Evolutionary conservation across 2,797 vertebrate species (phyloP), one percentile per base, ranked within the genome.

Genomic region (Arrhamphus sclerolepis): DNA sequence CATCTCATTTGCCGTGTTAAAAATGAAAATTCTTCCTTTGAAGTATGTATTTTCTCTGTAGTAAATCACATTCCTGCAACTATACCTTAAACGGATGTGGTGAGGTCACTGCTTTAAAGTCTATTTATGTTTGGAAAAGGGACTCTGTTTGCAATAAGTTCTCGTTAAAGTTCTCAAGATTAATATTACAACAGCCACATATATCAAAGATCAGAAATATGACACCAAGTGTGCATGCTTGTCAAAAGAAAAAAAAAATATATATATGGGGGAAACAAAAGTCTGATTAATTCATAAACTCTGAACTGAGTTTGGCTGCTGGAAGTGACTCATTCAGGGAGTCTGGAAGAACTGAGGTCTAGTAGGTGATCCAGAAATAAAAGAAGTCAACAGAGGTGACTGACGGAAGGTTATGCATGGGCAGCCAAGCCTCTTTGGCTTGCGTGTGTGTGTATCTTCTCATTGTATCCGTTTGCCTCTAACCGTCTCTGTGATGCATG

Each of bases 261-360:
- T n/a, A n/a, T n/a, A 72, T 34, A 44, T 44, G 17, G 50, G 19
- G 2, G 28, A 10, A 19, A 6, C 19, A 47, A 56, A 65, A 13
- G 47, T 51, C 65, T 75, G 60, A 84, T 84, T 78, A 72, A 77
- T 86, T 84, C 46, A 83, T 87, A 56, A 79, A 73, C 46, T 65
- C 20, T 24, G 52, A 18, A 40, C 50, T 31, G 75, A 73, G 47
- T 49, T 53, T 0, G 26, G 42, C 52, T 69, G 48, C 56, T 84
- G 66, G 46, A 76, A 55, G 62, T 83, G 77, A 85, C 64, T 86
- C 76, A 79, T 71, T 66, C 51, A 57, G 60, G 19, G 48, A 60
- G 46, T 52, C 46, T 26, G 22, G 29, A 54, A 56, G 51, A 76
- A 64, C 43, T 24, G 48, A 46, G 51, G 63, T 61, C 13, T 41